Base-by-base conservation (phyloP, 2,888 invertebrate species). In the Eupeodes luniger region DNA sequence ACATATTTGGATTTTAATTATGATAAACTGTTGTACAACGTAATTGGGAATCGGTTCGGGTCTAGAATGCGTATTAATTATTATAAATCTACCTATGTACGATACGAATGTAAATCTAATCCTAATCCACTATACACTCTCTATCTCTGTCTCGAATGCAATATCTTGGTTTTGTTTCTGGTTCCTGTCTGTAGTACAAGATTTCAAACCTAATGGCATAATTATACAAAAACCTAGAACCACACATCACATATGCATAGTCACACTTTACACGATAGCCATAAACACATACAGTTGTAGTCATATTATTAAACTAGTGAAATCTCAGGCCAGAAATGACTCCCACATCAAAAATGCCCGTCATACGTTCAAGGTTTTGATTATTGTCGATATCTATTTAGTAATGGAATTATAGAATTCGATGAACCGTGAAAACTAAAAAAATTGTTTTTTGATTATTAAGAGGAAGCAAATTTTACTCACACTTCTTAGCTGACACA, bases 1-100 rank as follows among this genome's bases (percentile, higher is more conserved):
- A 59, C 61, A 61, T 72, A 79, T 80, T 86, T 75, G 69, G 79
- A 83, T 83, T 80, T 79, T 83, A 83, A 86, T 83, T 86, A 86
- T 86, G 69, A 83, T 86, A 83, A 86, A 86, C 83, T 80, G 79
- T 64, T 82, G 75, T 55, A 55, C 40, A 40, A 55, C 69, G 82
- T 82, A 82, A 82, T 75, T 78, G 67, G 74, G 57, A 74, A 62
- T 74, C 27, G 57, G 59, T 59, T 61, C 57, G 61, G 67, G 64
- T 49, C 79, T 76, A 61, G 64, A 34, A 51, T 86, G 72, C 72
- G 70, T 79, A 76, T 80, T 83, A 70, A 66, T 80, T 79, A 78
- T 47, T 51, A 61, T 51, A 77, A 66, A 47, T 77, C 16, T 55
- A 27, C 36, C 55, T 66, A 47, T 16, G 27, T 55, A 11, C 55